phyloP scores from a whole-genome alignment of 2,797 vertebrate genomes.

The Epinephelus awoara region DNA sequence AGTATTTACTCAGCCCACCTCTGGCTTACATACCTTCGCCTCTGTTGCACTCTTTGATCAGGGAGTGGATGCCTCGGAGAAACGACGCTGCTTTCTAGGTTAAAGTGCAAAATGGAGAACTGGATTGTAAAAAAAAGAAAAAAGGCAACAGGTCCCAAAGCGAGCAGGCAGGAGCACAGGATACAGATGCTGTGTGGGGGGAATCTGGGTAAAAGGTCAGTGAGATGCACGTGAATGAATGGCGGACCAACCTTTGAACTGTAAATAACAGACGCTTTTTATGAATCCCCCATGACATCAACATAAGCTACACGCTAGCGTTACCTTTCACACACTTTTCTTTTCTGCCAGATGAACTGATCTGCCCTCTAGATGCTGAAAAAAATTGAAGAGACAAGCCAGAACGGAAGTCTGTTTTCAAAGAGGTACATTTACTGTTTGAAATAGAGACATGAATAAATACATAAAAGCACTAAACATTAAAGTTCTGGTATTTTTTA shows the following conservation, averaged over 20 bases:
- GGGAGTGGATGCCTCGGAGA: constrained; percentile 39
- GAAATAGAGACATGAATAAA: not conserved
- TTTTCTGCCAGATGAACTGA: constrained; percentile 23
- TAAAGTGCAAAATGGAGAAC: constrained; percentile 71
- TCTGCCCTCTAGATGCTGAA: not conserved
- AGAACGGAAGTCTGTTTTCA: not conserved
- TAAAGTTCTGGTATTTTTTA: not conserved
- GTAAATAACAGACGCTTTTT: constrained; percentile 71
- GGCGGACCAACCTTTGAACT: constrained; percentile 45
- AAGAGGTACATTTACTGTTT: not conserved
- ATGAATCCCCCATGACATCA: constrained; percentile 56
- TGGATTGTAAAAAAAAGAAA: constrained; percentile 34
- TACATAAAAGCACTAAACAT: not conserved
- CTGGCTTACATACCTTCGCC: constrained; percentile 13
- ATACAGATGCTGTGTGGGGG: constrained; percentile 59
- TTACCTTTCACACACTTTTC: constrained; percentile 74
- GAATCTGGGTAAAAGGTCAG: constrained; percentile 82
- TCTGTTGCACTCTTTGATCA: constrained; percentile 31
- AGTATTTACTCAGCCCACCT: constrained; percentile 9
- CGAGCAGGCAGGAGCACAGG: constrained; percentile 26
- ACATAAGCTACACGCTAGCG: not conserved
- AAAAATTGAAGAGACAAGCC: not conserved
- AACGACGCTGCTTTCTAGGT: constrained; percentile 67
- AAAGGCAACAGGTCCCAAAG: constrained; percentile 22
- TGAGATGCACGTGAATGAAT: constrained; percentile 52